Evolutionary conservation across 1,140 invertebrate species (phyloP).

Genomic region (Anthonomus grandis): DNA sequence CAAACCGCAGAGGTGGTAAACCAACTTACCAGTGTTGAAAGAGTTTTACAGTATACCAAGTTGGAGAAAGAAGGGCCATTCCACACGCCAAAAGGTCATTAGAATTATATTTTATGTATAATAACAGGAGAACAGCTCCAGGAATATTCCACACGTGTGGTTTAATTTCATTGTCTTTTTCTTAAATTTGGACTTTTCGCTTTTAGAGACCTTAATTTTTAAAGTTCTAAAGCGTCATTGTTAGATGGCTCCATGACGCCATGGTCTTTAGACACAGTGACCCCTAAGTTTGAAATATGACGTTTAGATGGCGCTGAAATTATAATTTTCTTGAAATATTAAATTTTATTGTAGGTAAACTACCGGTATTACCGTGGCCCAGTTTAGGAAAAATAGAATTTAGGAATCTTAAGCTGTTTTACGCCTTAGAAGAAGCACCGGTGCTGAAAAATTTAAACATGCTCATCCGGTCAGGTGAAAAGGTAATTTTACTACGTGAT

Average conservation of each 20-base stretch:
- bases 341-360: conserved; percentile 16
- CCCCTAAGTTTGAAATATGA: no score
- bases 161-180: no score
- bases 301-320: no score
- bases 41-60: conserved; percentile 70
- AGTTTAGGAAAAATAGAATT: conserved; percentile 54
- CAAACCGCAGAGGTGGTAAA: conserved; percentile 80
- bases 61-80: conserved; percentile 58
- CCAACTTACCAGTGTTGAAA: conserved; percentile 80
- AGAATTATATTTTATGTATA: no score
- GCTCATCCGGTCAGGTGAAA: conserved; percentile 62
- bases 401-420: conserved; percentile 63
- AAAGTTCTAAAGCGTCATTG: no score
- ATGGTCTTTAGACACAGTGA: no score
- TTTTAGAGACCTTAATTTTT: no score
- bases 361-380: conserved; percentile 35
- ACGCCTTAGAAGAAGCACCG: conserved; percentile 52
- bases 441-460: conserved; percentile 69
- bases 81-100: conserved; percentile 50
- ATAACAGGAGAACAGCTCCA: no score
- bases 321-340: neutral
- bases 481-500: conserved; percentile 49
- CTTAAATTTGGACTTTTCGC: no score
- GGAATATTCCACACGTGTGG: no score
- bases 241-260: no score